These are phyloP conservation scores for Phataginus tricuspis DNA, from an alignment of 2,797 vertebrate species.

Conservation along the genomic window DNA sequence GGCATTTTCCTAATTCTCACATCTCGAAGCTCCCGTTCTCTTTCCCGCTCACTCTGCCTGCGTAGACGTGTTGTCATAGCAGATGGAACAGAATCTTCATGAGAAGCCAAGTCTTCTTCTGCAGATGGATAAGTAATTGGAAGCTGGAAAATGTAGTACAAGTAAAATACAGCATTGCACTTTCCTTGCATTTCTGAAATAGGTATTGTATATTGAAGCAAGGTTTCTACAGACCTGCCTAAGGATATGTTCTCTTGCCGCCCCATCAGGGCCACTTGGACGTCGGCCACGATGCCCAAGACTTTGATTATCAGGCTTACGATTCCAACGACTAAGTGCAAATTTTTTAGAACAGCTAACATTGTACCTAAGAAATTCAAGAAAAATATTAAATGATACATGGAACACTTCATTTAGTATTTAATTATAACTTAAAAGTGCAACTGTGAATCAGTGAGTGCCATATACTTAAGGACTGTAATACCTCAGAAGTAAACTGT, in stretches of 20 bases:
- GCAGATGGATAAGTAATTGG: conserved; percentile 89
- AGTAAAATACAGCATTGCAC: conserved; percentile 85
- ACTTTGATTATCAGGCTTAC: conserved; percentile 88
- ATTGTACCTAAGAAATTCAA: conserved; percentile 94
- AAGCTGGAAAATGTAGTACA: conserved; percentile 88
- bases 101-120: conserved; percentile 88
- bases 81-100: conserved; percentile 88
- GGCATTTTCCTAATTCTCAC: conserved; percentile 89
- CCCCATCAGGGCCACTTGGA: conserved; percentile 91
- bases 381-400: conserved; percentile 77
- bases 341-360: conserved; percentile 95
- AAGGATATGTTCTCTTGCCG: conserved; percentile 91
- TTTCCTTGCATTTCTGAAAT: conserved; percentile 83
- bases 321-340: conserved; percentile 91
- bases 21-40: conserved; percentile 89
- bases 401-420: background rate
- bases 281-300: conserved; percentile 91
- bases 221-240: conserved; percentile 91
- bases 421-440: conserved; percentile 51
- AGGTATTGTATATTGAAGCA: conserved; percentile 79
- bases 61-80: conserved; percentile 93
- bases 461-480: background rate
- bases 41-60: conserved; percentile 89
- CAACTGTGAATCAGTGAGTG: conserved; percentile 13
- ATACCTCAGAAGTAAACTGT: background rate